Evolutionary conservation across 2,797 vertebrate species (phyloP).

Genomic region (Spinibarbus caldwelli): DNA sequence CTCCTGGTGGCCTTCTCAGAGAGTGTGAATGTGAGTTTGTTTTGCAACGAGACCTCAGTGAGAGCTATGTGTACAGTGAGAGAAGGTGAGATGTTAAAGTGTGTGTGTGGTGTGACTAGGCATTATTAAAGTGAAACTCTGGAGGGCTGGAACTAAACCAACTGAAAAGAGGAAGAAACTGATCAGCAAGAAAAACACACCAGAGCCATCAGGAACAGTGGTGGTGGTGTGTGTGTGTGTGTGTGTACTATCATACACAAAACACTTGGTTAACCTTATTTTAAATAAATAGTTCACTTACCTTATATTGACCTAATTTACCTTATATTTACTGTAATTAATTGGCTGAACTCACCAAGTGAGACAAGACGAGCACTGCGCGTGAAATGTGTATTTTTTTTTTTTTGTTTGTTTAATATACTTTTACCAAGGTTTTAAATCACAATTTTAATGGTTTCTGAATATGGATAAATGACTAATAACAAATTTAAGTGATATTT

Average conservation of each 20-base stretch:
- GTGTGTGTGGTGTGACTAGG: not conserved
- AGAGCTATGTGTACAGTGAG: not conserved
- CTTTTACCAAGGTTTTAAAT: not conserved
- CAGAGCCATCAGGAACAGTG: not conserved
- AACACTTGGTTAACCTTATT: not conserved
- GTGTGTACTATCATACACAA: not conserved
- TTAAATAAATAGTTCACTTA: not conserved
- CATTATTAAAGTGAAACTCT: not conserved
- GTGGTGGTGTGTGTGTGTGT: not conserved
- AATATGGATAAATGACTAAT: not conserved
- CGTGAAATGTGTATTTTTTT: not conserved
- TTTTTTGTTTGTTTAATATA: not conserved
- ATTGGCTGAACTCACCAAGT: not conserved
- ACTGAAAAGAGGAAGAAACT: conserved; percentile 11
- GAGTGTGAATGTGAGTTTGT: not conserved
- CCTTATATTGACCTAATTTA: not conserved
- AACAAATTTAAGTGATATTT: not conserved
- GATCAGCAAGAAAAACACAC: not conserved
- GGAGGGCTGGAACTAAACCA: not conserved
- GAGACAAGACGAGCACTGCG: not conserved
- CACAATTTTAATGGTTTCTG: not conserved
- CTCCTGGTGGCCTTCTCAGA: not conserved
- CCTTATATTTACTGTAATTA: not conserved
- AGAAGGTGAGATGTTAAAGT: not conserved
- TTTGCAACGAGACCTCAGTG: not conserved